A percentile compares a stretch with the other conserved stretches of the same genome.
Conservation (phyloP, 2,888 invertebrate genomes). For the Leucozona laternaria region DNA sequence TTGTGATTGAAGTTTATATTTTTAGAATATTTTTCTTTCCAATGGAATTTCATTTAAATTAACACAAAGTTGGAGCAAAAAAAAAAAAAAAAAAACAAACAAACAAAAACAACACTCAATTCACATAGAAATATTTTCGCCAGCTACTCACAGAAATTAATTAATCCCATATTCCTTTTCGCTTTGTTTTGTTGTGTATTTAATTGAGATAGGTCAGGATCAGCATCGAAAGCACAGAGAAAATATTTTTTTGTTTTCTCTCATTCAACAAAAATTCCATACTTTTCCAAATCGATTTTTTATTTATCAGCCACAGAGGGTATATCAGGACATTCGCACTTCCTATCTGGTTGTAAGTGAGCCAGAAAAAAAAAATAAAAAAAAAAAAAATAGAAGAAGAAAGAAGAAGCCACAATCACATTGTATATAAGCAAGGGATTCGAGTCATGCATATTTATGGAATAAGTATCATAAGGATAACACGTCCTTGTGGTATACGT, state of each 20-base stretch:
- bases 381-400: not conserved
- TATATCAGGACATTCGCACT: constrained; percentile 5
- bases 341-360: constrained; percentile 47
- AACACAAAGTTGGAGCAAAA: not conserved
- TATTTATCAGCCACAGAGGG: not conserved
- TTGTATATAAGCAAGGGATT: constrained; percentile 34
- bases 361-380: constrained; percentile 27
- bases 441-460: constrained; percentile 61
- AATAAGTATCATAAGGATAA: constrained; percentile 26
- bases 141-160: constrained; percentile 30
- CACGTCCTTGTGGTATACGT: constrained; percentile 64
- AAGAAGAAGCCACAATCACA: constrained; percentile 47
- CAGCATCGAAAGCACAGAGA: not conserved
- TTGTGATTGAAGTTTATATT: not conserved
- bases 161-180: constrained; percentile 39
- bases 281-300: constrained; percentile 2
- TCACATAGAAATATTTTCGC: not conserved
- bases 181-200: not conserved
- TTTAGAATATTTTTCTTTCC: not conserved
- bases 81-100: no score
- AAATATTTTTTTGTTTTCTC: not conserved
- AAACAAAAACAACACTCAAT: not conserved
- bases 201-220: constrained; percentile 51
- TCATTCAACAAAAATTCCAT: not conserved
- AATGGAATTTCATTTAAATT: not conserved